Evolutionary conservation across 1,140 invertebrate species (phyloP).

Genomic region (Aphelinus atriplicis): DNA sequence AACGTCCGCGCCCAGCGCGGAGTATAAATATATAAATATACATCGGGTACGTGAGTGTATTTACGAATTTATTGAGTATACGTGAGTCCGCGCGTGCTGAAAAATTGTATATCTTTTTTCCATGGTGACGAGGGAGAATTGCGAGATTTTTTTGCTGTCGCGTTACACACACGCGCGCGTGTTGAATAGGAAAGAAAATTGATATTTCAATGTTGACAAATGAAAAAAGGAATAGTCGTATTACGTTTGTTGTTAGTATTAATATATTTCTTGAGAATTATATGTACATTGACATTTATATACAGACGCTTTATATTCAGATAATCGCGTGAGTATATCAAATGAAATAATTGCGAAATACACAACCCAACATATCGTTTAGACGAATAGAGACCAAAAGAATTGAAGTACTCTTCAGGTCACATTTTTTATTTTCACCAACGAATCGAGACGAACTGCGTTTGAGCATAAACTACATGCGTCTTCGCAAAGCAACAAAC

Average conservation of each 20-base stretch:
- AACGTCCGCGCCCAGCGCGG: slow-evolving; percentile 1
- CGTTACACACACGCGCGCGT: slow-evolving; percentile 3
- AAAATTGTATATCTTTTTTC: slow-evolving; percentile 32
- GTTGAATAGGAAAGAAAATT: slow-evolving; percentile 25
- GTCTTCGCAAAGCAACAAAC: slow-evolving; percentile 29
- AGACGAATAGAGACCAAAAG: slow-evolving; percentile 10
- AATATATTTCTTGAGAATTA: slow-evolving; percentile 7
- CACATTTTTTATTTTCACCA: slow-evolving; percentile 9
- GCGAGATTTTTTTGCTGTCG: slow-evolving; percentile 39
- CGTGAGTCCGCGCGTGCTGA: slow-evolving; percentile 40
- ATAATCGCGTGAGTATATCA: slow-evolving; percentile 10
- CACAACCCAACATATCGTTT: slow-evolving; percentile 9
- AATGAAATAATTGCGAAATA: not conserved
- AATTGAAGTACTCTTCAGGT: not conserved
- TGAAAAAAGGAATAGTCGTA: slow-evolving; percentile 22
- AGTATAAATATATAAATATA: slow-evolving; percentile 41
- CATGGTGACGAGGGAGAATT: slow-evolving; percentile 4
- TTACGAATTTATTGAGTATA: slow-evolving; percentile 53
- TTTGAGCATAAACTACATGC: slow-evolving; percentile 20
- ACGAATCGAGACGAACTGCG: slow-evolving; percentile 14
- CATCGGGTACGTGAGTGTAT: slow-evolving; percentile 40
- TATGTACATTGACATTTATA: slow-evolving; percentile 5
- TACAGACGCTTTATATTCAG: slow-evolving; percentile 23
- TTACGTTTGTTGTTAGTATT: slow-evolving; percentile 35
- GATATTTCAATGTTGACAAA: slow-evolving; percentile 38